Evolutionary conservation across 2,888 invertebrate species (phyloP).

Genomic region (Lysandra coridon): DNA sequence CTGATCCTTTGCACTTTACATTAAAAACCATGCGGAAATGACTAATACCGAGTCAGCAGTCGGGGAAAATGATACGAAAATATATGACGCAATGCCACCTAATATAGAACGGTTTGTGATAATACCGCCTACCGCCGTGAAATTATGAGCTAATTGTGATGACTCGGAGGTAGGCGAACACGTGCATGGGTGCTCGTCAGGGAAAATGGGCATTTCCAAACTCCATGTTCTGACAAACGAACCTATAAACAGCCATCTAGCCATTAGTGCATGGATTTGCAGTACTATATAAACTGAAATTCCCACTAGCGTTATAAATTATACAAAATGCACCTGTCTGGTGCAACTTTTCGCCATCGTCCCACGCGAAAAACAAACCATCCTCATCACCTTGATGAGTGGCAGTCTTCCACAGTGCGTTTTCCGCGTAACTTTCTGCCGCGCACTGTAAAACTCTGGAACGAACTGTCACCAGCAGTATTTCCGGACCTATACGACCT

Average conservation of each 20-base stretch:
- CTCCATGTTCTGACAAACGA: background rate
- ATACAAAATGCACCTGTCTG: too few relatives aligned
- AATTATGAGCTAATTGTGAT: constrained; percentile 19
- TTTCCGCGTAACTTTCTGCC: too few relatives aligned
- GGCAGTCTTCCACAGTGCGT: too few relatives aligned
- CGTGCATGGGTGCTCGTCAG: background rate
- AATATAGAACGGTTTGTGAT: constrained; percentile 33
- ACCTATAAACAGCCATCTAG: background rate
- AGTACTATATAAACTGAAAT: background rate
- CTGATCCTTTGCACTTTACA: background rate
- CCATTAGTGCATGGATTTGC: background rate
- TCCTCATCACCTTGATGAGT: too few relatives aligned
- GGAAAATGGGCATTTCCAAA: background rate
- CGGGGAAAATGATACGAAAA: constrained; percentile 37
- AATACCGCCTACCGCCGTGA: constrained; percentile 11
- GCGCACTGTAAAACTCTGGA: too few relatives aligned
- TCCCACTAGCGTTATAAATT: background rate
- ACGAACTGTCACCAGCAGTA: too few relatives aligned
- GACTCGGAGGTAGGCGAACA: background rate
- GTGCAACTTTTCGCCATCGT: too few relatives aligned
- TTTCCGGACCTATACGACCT: too few relatives aligned
- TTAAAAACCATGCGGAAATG: background rate
- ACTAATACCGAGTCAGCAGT: background rate
- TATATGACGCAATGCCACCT: constrained; percentile 31
- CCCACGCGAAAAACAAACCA: too few relatives aligned